Conservation (phyloP, 1,140 invertebrate genomes). For the Hesperophylax magnus region DNA sequence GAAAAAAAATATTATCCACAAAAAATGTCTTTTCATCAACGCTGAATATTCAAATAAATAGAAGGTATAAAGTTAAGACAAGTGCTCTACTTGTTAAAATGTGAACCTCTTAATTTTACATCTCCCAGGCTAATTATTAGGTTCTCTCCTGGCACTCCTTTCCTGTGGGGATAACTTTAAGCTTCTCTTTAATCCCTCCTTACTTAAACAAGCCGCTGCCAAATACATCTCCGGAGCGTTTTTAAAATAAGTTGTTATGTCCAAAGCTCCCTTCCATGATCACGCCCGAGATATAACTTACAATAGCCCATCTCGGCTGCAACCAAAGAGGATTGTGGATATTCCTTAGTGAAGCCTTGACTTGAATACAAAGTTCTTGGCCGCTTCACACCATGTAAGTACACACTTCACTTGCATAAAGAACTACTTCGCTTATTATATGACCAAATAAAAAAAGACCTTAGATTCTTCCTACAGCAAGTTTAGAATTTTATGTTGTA, state of each 20-base stretch:
- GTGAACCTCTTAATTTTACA: background rate
- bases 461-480: no score
- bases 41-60: background rate
- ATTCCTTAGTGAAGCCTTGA: constrained; percentile 12
- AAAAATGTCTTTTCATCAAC: no score
- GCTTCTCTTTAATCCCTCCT: constrained; percentile 15
- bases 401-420: no score
- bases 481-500: no score
- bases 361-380: constrained; percentile 34
- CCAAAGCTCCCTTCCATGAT: constrained; percentile 40
- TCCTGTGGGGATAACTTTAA: background rate
- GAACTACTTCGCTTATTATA: no score
- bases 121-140: background rate
- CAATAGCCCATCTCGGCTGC: constrained; percentile 44
- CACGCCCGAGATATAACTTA: constrained; percentile 54
- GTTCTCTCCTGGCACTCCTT: background rate
- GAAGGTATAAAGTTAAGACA: background rate
- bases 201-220: constrained; percentile 14
- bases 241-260: constrained; percentile 42
- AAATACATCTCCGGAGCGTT: constrained; percentile 22
- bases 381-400: background rate
- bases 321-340: constrained; percentile 49
- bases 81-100: background rate
- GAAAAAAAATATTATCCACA: no score
- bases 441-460: no score